Base-by-base conservation (phyloP, 2,113 vertebrate species). In the Psilopsiagon aymara region DNA sequence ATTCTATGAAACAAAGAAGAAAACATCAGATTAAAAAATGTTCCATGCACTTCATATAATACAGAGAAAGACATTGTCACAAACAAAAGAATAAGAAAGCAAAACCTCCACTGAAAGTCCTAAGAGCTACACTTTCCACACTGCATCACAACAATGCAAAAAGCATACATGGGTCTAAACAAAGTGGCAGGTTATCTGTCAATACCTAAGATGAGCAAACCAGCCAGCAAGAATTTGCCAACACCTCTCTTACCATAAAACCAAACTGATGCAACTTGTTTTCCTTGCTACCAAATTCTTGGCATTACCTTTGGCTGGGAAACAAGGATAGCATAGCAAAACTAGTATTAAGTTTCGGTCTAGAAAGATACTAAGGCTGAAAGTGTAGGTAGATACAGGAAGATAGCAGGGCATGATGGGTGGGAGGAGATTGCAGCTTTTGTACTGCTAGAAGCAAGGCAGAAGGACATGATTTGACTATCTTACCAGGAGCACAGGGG, bases 1-100 rank as follows among this genome's bases (percentile, higher is more conserved):
- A 94, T 96, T 96, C n/a, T 91, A 67, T 23, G 39, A 91, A 94
- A 95, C 47, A 90, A 88, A 90, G 44, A 80, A 62, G 24, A 94
- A 90, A 93, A 74, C 5, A 2, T 21, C 68, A 74, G 29, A 85
- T 89, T 68, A 44, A 67, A 79, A 92, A 91, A 19, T 12, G 19
- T 87, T 85, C 55, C 84, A 79, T n/a, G 62, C 87, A 67, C 73
- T 91, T 66, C 39, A 73, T 69, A 91, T 95, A 94, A 90, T 52
- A 95, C 57, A 93, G 78, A 89, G 49, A 92, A 88, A 79, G 21
- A 59, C 19, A 44, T 1, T 29, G 59, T 82, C 63, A 82, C 53
- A 62, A 92, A 77, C 37, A 44, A 76, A 93, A 73, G 16, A 57
- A 52, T 24, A 85, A 66, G 59, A 35, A 84, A 79, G 47, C 28